Base-by-base conservation (phyloP, 2,113 vertebrate genomes). In the Pedionomus torquatus region DNA sequence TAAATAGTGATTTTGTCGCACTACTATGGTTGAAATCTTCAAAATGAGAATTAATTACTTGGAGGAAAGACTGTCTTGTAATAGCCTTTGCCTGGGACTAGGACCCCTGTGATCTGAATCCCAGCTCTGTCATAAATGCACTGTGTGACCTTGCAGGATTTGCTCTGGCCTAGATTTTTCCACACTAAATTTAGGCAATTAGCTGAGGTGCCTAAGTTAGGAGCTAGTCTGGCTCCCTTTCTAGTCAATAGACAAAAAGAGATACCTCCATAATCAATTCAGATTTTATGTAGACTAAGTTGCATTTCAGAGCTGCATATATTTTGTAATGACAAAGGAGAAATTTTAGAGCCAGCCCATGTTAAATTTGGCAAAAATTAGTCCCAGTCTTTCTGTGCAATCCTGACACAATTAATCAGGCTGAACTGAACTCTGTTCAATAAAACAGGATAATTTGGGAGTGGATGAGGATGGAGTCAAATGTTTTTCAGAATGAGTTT, bases 31-130 rank as follows among this genome's bases (percentile, higher is more conserved):
- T 66, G 82, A 95, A 95, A 89, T 43, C 64, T 95, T 96, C 79
- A 96, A 93, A 96, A 93, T 86, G 66, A 93, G 51, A 90, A 93
- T 90, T 93, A 97, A 92, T 86, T 95, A 89, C 51, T 84, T 52
- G 51, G 51, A 89, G 68, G 48, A 93, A 89, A 69, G n/a, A 85
- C 25, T 89, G 61, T 61, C 84, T 87, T 90, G 65, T 91, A 96
- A 85, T 39, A 93, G n/a, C 58, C 85, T 69, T 93, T 95, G 52
- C 31, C 28, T 93, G 75, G 82, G 91, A 93, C 70, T 77, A 80
- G 31, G 48, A 87, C 52, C 81, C 75, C 44, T 83, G 84, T 84
- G 70, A 87, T 57, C 77, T 89, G 58, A 94, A 80, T 91, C 85
- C 71, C 93, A 93, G 33, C 30, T 89, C 60, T 93, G 54, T 68